Base-by-base conservation (phyloP, 2,888 invertebrate genomes). In the Dicyrtomina minuta region DNA sequence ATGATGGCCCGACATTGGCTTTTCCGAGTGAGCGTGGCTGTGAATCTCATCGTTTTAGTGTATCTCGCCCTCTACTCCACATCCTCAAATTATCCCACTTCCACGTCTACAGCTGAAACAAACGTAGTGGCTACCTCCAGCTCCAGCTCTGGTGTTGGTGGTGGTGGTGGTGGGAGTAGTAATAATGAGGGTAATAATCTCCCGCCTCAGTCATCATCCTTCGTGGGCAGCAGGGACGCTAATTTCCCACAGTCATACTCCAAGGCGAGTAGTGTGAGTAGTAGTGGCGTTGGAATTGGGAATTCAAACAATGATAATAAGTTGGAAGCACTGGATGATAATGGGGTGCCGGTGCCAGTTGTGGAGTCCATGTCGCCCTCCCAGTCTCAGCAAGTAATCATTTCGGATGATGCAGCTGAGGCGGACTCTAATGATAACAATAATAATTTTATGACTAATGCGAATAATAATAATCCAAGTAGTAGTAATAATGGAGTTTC, bases 61-160 rank as follows among this genome's bases (percentile, higher is more conserved):
- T 78, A 78, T 56, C 61, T 78, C 44, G 77, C 77, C n/a, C 68
- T 78, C 1, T 78, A 78, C 66, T 76, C 77, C 13, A 69, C 76
- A 8, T 72, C 75, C 2, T 70, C 72, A 5, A 55, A 71, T 20
- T 69, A 72, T 22, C 68, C 74, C 15, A 62, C 71, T 0, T 44
- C 77, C 0, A 22, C 74, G n/a, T 65, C 55, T 17, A 65, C 73
- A 33, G 62, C 67, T 15, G 71, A 73, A 51, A 55, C 61, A 24
- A 61, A 26, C 15, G 24, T 49, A 26, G 46, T 26, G 5, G 26
- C 49, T 10, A 49, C 61, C 8, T 49, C 58, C 20, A 46, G 33
- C 51, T 46, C 53, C 33, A 56, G 26, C n/a, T 24, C n/a, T n/a
- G n/a, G n/a, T n/a, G n/a, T n/a, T n/a, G n/a, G n/a, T n/a, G n/a